Conservation (phyloP, 2,797 vertebrate genomes). For the Sebastes cheni region DNA sequence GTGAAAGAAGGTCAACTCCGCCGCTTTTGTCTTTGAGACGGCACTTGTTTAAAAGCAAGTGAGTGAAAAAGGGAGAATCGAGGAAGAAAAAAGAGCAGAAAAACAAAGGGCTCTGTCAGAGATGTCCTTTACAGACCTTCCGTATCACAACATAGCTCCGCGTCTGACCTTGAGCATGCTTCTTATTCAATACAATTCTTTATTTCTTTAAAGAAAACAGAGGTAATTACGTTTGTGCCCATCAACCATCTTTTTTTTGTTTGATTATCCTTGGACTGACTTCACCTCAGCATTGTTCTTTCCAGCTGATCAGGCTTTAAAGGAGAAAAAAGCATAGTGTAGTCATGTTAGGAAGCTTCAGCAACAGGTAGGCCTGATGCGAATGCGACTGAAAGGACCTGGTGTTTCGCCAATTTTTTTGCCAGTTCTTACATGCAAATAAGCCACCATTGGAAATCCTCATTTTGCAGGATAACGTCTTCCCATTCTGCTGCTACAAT, state of each 20-base stretch:
- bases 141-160: slow-evolving; percentile 56
- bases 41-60: slow-evolving; percentile 84
- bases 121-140: slow-evolving; percentile 78
- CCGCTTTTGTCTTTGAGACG: slow-evolving; percentile 90
- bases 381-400: neutral
- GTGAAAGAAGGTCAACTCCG: slow-evolving; percentile 85
- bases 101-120: slow-evolving; percentile 69
- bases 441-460: slow-evolving; percentile 37
- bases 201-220: slow-evolving; percentile 45
- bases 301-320: neutral
- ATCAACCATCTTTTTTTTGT: slow-evolving; percentile 32
- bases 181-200: slow-evolving; percentile 58
- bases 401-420: neutral
- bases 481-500: slow-evolving; percentile 3
- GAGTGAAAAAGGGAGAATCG: slow-evolving; percentile 42
- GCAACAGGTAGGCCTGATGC: slow-evolving; percentile 31
- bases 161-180: slow-evolving; percentile 76
- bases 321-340: neutral
- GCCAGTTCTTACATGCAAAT: slow-evolving; percentile 24
- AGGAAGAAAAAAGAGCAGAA: slow-evolving; percentile 40
- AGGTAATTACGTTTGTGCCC: slow-evolving; percentile 52
- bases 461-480: slow-evolving; percentile 27
- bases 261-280: slow-evolving; percentile 45
- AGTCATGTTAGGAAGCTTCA: neutral
- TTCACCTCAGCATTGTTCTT: slow-evolving; percentile 26